Evolutionary conservation across 1,140 invertebrate genomes (phyloP), one percentile per base, ranked within the genome.

Genomic region (Melanaphis sacchari): DNA sequence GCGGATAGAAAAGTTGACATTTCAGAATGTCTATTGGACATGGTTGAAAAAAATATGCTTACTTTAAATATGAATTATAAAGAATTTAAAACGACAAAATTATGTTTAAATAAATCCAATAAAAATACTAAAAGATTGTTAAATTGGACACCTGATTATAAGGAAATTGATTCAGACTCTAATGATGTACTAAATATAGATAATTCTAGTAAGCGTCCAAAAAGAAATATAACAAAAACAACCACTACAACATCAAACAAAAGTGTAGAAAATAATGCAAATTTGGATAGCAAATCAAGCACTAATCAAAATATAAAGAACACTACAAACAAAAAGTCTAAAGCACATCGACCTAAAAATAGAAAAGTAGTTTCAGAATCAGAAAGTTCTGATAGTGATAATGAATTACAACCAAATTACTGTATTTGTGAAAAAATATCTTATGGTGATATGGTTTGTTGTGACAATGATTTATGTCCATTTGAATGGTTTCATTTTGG

Each of bases 401-500:
- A 98, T 94, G 98, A 98, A 0, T 98, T 99, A 95, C 99, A 99
- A 95, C 99, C 99, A 0, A 99, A 98, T 4, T 99, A 99, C 95
- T 99, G 99, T 95, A 96, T 99, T 0, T 99, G 99, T 95, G 98
- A 98, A 95, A 95, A 97, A 96, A 98, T 99, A 94, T 99, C 99
- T 0, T 99, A 99, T 95, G 99, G 99, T 41, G 98, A 99, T 95
- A 99, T 99, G 99, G 99, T 99, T 94, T 97, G 99, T 21, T 99
- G 99, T 95, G 99, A 99, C 96, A 93, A 93, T 82, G 93, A 93
- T 88, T 95, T 98, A 97, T 99, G 98, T 95, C 98, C 98, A 31
- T 99, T 99, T 94, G 99, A 99, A 95, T 99, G 99, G 99, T 99
- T 99, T 95, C 99, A 99, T 95, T 99, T 99, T 96, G 98, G 98